Conservation (phyloP, 2,888 invertebrate genomes). For the Timema podura region DNA sequence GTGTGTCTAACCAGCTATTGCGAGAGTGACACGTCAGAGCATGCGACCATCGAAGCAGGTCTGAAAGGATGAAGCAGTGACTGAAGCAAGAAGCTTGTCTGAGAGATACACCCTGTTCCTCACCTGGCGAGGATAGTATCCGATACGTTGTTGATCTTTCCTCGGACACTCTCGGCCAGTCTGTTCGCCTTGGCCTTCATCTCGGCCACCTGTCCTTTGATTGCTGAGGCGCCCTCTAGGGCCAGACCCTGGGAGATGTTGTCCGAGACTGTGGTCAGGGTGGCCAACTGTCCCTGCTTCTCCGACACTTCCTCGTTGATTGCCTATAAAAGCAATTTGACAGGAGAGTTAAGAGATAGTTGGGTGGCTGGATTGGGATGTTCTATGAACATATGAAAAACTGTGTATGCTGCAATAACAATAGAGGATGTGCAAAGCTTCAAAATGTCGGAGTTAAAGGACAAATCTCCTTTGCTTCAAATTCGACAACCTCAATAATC, state of each 20-base stretch:
- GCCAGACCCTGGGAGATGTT: constrained; percentile 71
- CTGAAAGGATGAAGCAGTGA: too few relatives aligned
- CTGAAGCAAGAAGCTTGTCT: too few relatives aligned
- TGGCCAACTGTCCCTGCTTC: constrained; percentile 77
- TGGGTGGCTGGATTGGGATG: too few relatives aligned
- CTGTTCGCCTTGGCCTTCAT: constrained; percentile 70
- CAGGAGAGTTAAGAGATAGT: constrained; percentile 1
- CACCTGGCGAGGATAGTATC: constrained; percentile 68
- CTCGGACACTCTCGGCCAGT: constrained; percentile 70
- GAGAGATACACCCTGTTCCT: not conserved
- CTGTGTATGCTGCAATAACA: not conserved
- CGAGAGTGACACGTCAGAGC: too few relatives aligned
- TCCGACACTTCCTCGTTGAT: constrained; percentile 77
- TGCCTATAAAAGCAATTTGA: constrained; percentile 29
- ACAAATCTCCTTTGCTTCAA: too few relatives aligned
- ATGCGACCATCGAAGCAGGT: too few relatives aligned
- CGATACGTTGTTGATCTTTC: constrained; percentile 73
- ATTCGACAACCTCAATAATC: too few relatives aligned
- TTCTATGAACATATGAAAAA: too few relatives aligned
- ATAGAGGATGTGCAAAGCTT: not conserved
- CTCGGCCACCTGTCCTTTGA: constrained; percentile 68
- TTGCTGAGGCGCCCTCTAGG: constrained; percentile 67
- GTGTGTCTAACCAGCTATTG: too few relatives aligned
- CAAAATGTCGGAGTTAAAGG: too few relatives aligned
- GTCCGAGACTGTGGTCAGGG: constrained; percentile 74